phyloP scores from a whole-genome alignment of 1,140 invertebrate species.

The Scaptomyza pallida region DNA sequence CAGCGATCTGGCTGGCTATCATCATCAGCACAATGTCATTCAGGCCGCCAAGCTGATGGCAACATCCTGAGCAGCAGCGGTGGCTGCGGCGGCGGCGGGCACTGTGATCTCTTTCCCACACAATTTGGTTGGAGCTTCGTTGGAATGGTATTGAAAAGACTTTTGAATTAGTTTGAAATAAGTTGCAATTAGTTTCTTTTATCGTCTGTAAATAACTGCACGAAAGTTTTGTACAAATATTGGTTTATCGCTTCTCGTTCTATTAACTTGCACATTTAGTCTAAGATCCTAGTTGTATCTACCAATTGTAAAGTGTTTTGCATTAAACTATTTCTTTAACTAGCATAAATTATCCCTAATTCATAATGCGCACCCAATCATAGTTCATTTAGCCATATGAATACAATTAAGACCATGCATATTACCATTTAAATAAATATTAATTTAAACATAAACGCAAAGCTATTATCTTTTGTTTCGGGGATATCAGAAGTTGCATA shows the following conservation, averaged over 20 bases:
- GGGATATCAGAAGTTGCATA: not conserved
- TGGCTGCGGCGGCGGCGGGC: constrained; percentile 4
- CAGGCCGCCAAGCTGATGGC: constrained; percentile 91
- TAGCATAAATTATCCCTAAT: constrained; percentile 56
- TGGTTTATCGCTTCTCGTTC: constrained; percentile 51
- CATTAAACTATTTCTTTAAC: constrained; percentile 33
- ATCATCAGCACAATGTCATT: constrained; percentile 92
- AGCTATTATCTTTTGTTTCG: not conserved
- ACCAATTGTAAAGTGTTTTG: constrained; percentile 25
- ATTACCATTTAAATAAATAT: constrained; percentile 50
- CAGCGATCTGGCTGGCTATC: constrained; percentile 87
- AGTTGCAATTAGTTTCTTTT: constrained; percentile 42
- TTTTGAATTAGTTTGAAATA: constrained; percentile 59
- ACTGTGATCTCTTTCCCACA: constrained; percentile 58
- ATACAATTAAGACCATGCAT: constrained; percentile 45
- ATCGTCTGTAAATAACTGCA: constrained; percentile 59
- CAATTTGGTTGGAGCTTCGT: constrained; percentile 35
- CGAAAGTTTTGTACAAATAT: constrained; percentile 66
- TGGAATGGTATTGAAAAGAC: constrained; percentile 73
- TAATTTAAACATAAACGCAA: constrained; percentile 29
- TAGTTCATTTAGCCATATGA: constrained; percentile 63
- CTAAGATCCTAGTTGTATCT: not conserved
- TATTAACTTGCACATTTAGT: constrained; percentile 8
- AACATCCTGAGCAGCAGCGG: constrained; percentile 86
- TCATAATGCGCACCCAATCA: constrained; percentile 39